Base-by-base conservation (phyloP, 2,888 invertebrate species). In the Lamellibrachia satsuma region DNA sequence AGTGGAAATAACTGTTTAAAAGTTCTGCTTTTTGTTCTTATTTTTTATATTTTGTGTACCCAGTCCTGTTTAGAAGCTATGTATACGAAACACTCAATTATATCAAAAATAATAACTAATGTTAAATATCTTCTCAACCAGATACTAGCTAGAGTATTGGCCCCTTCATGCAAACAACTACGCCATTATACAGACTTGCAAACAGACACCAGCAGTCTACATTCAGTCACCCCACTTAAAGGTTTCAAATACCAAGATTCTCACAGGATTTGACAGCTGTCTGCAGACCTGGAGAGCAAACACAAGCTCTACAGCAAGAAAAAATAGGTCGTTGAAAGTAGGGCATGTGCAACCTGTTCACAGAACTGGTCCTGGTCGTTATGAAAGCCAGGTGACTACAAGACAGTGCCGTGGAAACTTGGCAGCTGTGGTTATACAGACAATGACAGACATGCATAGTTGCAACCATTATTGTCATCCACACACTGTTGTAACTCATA, bases 391-490 rank as follows among this genome's bases (percentile, higher is more conserved):
- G 15, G 75, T 75, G 75, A 75, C 75, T 75, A 15, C 22, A 75
- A 22, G 6, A 22, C 75, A 75, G 22, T 22, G n/a, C 15, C 22
- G 22, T 39, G 75, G n/a, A 75, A 75, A 22, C 75, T 1, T 75
- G 0, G 22, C 75, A 22, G 4, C 75, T 4, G 22, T 75, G 11
- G 6, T 75, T 15, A 75, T 6, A 75, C 6, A 75, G 11, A 75
- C 15, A 3, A 75, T n/a, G 75, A 15, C 22, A 75, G 75, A 75
- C 15, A 75, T 15, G n/a, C 75, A 15, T 22, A 6, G 75, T 75
- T 22, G 75, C n/a, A n/a, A 75, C 75, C 60, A 75, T 75, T 75
- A 75, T 75, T 75, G 75, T 22, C 75, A 75, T 75, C 75, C 75
- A 75, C 75, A 22, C 22, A 75, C n/a, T 75, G 75, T n/a, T 4